These are phyloP conservation scores for Hylaeus volcanicus DNA, from an alignment of 1,140 invertebrate species.

Conservation along the genomic window DNA sequence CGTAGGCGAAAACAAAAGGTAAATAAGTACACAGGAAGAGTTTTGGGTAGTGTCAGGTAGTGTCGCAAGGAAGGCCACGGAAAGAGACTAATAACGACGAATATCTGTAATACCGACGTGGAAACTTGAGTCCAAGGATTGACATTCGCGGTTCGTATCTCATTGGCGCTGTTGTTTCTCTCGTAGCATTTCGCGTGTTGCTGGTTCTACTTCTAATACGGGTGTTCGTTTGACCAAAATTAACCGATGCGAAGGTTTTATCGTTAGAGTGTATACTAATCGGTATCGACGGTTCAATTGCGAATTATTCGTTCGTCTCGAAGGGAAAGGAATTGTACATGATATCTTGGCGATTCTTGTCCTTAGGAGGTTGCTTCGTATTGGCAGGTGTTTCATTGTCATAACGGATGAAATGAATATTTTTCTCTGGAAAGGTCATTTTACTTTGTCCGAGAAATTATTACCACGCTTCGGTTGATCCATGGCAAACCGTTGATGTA, in stretches of 20 bases:
- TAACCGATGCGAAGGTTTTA: constrained; percentile 25
- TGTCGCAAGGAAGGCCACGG: no score
- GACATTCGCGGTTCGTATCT: constrained; percentile 14
- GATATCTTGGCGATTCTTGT: not conserved
- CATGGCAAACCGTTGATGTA: constrained; percentile 10
- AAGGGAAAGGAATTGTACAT: not conserved
- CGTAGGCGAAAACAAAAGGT: no score
- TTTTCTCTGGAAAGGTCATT: constrained; percentile 45
- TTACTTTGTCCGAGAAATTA: constrained; percentile 2
- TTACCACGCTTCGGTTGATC: not conserved
- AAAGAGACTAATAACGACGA: no score
- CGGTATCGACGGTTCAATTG: not conserved
- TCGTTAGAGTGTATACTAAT: not conserved
- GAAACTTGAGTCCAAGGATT: not conserved
- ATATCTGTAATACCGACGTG: constrained; percentile 12
- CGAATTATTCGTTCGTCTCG: not conserved
- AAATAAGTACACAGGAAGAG: no score
- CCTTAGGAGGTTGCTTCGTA: constrained; percentile 17
- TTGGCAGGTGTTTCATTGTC: constrained; percentile 47
- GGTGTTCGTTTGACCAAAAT: constrained; percentile 31
- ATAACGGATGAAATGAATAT: constrained; percentile 52
- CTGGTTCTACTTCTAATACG: constrained; percentile 9
- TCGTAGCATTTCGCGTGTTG: constrained; percentile 22
- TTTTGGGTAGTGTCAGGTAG: no score
- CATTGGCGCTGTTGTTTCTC: constrained; percentile 37